Conservation (phyloP, 1,140 invertebrate species). For the Drosophila auraria region DNA sequence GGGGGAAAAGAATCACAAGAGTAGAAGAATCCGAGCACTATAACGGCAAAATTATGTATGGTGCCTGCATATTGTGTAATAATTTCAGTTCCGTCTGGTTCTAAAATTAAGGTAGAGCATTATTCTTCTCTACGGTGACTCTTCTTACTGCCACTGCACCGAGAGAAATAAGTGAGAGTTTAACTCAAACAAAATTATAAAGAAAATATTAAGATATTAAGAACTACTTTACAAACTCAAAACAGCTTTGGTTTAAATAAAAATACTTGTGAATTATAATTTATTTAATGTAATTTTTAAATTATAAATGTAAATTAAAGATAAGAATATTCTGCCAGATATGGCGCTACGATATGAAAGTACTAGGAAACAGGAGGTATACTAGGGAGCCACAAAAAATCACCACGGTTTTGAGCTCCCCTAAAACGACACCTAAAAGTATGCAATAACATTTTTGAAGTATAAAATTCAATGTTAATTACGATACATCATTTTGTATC, state of each 20-base stretch:
- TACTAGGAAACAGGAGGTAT: too few relatives aligned
- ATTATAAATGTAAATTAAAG: too few relatives aligned
- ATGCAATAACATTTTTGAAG: too few relatives aligned
- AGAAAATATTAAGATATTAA: neutral
- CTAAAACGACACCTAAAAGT: too few relatives aligned
- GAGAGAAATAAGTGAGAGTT: neutral
- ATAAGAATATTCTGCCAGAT: too few relatives aligned
- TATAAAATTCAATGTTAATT: too few relatives aligned
- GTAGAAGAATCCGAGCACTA: conserved; percentile 7
- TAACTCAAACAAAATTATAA: neutral
- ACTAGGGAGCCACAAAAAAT: too few relatives aligned
- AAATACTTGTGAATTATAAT: too few relatives aligned
- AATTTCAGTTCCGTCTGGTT: conserved; percentile 60
- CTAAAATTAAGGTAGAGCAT: conserved; percentile 61
- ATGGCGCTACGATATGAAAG: too few relatives aligned
- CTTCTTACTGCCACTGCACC: conserved; percentile 17
- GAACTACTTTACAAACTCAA: neutral
- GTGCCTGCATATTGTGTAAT: conserved; percentile 67
- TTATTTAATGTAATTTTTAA: too few relatives aligned
- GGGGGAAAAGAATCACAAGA: conserved; percentile 11
- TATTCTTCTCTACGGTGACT: conserved; percentile 3
- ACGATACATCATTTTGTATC: too few relatives aligned
- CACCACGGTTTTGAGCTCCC: too few relatives aligned
- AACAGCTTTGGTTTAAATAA: neutral
- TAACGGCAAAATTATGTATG: conserved; percentile 43